A percentile compares a stretch with the other conserved stretches of the same genome.
Conservation (phyloP, 1,140 invertebrate species). For the Ceratina calcarata region DNA sequence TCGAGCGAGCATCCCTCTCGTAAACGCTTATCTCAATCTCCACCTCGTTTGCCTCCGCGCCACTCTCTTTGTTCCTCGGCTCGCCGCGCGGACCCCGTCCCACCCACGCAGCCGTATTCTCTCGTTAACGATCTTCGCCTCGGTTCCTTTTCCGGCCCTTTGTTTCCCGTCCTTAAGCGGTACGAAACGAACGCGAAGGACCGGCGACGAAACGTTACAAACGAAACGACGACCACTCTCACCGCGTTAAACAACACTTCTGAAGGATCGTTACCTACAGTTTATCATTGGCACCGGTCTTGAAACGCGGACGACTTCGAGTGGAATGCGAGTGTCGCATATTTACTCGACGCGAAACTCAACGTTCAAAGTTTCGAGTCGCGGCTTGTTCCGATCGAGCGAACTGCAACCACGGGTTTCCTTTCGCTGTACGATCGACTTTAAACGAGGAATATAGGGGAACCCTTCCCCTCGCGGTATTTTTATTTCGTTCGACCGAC, state of each 20-base stretch:
- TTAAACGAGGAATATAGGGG: slow-evolving; percentile 16
- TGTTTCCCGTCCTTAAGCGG: background rate
- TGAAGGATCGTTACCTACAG: slow-evolving; percentile 1
- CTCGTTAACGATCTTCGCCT: slow-evolving; percentile 12
- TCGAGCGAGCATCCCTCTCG: slow-evolving; percentile 27
- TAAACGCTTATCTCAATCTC: slow-evolving; percentile 50
- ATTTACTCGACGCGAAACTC: background rate
- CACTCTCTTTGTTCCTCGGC: slow-evolving; percentile 7
- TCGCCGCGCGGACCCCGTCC: background rate
- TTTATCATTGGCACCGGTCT: slow-evolving; percentile 27
- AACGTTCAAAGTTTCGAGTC: background rate
- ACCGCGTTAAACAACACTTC: background rate
- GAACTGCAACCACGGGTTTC: background rate
- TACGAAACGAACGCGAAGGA: background rate
- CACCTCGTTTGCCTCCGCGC: background rate
- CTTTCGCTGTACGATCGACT: slow-evolving; percentile 20
- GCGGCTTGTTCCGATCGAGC: too few species aligned
- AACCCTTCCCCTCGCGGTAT: background rate
- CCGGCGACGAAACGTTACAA: slow-evolving; percentile 21
- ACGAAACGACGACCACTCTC: slow-evolving; percentile 2
- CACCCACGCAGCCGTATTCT: background rate
- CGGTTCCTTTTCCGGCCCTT: slow-evolving; percentile 9
- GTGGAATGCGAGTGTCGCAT: background rate
- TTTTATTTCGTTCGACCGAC: slow-evolving; percentile 26
- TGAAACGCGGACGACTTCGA: background rate